Evolutionary conservation across 2,113 vertebrate genomes (phyloP), one percentile per base, ranked within the genome.

Genomic region (Hemiprocne comata): DNA sequence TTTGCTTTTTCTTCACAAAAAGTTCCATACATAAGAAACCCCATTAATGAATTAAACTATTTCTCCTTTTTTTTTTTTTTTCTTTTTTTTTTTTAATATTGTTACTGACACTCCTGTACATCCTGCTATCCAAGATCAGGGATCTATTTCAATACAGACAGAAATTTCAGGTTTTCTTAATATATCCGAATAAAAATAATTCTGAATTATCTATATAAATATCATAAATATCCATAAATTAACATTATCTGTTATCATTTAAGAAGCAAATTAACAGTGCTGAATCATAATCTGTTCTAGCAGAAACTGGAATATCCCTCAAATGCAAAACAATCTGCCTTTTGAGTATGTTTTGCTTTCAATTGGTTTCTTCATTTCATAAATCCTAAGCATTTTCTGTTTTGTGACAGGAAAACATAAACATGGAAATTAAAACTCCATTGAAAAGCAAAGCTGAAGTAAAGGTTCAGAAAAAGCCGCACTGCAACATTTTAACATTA

Each of bases 311-410:
- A 23, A 38, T 34, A 6, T 3, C 7, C 24, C 18, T 80, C 11
- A 54, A 76, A 87, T 0, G 1, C 0, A 5, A 38, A 51, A 36
- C 77, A 76, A 54, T 36, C 10, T 69, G 6, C 1, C 2, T 82
- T 91, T 72, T 24, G 4, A 20, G 5, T n/a, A 42, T 55, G 3
- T 21, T 85, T 84, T 66, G 12, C 15, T 83, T 88, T 77, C 4
- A 73, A n/a, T 11, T 55, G 8, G 2, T 42, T 54, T 71, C 14
- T 77, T 80, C 2, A 38, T 70, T 69, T 80, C 34, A 21, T 54
- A 83, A 82, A 77, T 55, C 9, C 4, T 66, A 50, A 14, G 44
- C 4, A 76, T 62, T 54, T 57, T 89, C 67, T 89, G 11, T 33
- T 79, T 58, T 55, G 7, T 50, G 48, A 55, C 20, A 71, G 6